Conservation (phyloP, 2,888 invertebrate genomes). For the Clostera curtula region DNA sequence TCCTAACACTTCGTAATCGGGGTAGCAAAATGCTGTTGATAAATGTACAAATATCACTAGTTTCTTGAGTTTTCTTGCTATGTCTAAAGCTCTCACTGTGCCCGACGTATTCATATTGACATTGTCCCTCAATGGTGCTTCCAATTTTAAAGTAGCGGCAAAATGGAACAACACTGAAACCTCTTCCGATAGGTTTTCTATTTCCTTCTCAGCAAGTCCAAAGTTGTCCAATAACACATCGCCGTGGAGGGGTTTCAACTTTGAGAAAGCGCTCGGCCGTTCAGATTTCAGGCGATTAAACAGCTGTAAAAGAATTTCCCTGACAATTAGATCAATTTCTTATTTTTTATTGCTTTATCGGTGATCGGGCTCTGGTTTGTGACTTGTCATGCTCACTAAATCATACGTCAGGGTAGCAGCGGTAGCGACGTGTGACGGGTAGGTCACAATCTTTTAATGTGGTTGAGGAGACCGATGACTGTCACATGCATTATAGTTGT, state of each 20-base stretch:
- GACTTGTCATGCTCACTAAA: too few relatives aligned
- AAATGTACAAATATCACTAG: constrained; percentile 87
- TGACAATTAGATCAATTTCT: too few relatives aligned
- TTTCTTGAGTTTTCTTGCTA: constrained; percentile 84
- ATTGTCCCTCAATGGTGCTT: constrained; percentile 90
- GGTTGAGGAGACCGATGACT: too few relatives aligned
- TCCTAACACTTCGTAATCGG: constrained; percentile 79
- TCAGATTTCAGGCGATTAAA: constrained; percentile 80
- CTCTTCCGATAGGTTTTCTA: constrained; percentile 76
- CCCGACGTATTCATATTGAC: constrained; percentile 94
- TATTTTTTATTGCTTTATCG: background rate
- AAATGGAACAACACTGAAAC: constrained; percentile 91
- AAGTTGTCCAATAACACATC: constrained; percentile 79
- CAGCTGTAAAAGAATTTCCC: constrained; percentile 75
- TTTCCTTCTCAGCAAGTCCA: constrained; percentile 77
- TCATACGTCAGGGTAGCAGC: too few relatives aligned
- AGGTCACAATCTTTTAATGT: too few relatives aligned
- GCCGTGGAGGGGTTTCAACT: constrained; percentile 83
- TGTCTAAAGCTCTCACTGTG: constrained; percentile 83
- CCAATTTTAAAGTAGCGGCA: constrained; percentile 92
- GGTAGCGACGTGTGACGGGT: too few relatives aligned
- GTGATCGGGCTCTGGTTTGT: too few relatives aligned
- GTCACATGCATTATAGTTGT: too few relatives aligned
- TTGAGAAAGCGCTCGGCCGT: constrained; percentile 79
- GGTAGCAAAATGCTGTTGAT: constrained; percentile 97